A percentile compares a stretch with the other conserved stretches of the same genome.
These are phyloP conservation scores for Dynastes hyllus DNA, from an alignment of 2,888 invertebrate genomes.

Conservation along the genomic window DNA sequence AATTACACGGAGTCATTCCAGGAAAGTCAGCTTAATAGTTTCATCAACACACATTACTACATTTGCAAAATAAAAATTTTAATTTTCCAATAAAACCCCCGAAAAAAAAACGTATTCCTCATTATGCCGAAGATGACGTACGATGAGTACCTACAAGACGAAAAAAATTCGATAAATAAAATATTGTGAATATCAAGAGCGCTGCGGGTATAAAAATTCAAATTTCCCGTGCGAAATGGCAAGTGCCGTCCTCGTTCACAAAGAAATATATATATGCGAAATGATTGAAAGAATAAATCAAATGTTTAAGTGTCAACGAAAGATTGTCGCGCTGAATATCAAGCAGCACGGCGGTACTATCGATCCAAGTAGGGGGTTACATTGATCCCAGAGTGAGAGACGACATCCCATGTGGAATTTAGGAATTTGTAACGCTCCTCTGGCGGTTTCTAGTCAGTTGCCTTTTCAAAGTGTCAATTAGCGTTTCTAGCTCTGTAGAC, in stretches of 20 bases:
- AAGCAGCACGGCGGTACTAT: slow-evolving; percentile 44
- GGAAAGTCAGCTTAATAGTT: too few species aligned
- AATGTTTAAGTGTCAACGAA: slow-evolving; percentile 63
- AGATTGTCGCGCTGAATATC: slow-evolving; percentile 52
- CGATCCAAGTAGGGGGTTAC: slow-evolving; percentile 14
- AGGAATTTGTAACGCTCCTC: too few species aligned
- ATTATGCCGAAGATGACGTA: not conserved
- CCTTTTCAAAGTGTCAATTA: too few species aligned
- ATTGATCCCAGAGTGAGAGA: slow-evolving; percentile 11
- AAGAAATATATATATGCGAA: slow-evolving; percentile 61
- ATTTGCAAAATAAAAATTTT: too few species aligned
- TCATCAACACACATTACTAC: too few species aligned
- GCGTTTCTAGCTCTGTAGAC: too few species aligned
- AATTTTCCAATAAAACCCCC: too few species aligned
- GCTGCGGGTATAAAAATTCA: slow-evolving; percentile 39
- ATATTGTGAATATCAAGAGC: slow-evolving; percentile 30
- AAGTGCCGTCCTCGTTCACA: slow-evolving; percentile 16
- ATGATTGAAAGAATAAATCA: slow-evolving; percentile 64
- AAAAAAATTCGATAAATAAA: slow-evolving; percentile 44
- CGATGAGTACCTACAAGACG: not conserved
- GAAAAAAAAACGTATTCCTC: slow-evolving; percentile 14
- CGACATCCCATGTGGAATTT: too few species aligned
- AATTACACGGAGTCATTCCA: too few species aligned
- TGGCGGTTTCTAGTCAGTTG: too few species aligned
- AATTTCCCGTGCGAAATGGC: slow-evolving; percentile 33